A percentile compares a stretch with the other conserved stretches of the same genome.
These are phyloP conservation scores for Vanessa tameamea DNA, from an alignment of 1,140 invertebrate genomes.

Conservation along the genomic window DNA sequence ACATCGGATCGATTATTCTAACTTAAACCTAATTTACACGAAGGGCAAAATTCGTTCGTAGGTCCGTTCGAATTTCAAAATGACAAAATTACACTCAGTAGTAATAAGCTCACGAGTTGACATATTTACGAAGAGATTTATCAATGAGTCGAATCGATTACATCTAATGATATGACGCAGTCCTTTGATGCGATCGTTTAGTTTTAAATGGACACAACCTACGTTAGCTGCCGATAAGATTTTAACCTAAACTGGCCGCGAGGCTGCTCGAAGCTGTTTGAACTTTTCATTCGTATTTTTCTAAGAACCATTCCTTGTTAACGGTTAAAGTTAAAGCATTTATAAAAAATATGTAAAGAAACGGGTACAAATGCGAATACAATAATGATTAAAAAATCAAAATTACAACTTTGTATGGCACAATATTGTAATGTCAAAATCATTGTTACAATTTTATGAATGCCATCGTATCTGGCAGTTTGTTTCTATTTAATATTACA, in stretches of 20 bases:
- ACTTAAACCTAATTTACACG: slow-evolving; percentile 2
- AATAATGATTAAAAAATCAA: not conserved
- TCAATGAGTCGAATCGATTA: not conserved
- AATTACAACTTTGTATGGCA: slow-evolving; percentile 4
- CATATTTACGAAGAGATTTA: not conserved
- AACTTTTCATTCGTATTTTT: no score
- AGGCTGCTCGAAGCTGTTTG: not conserved
- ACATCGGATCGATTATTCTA: not conserved
- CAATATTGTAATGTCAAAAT: not conserved
- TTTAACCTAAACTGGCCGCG: not conserved
- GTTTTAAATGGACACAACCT: slow-evolving; percentile 6
- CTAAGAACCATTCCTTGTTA: no score
- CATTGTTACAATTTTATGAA: not conserved
- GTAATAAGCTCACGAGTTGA: not conserved
- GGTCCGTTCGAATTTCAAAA: not conserved
- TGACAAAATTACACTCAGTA: not conserved
- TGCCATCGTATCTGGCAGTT: not conserved
- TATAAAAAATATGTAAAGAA: not conserved
- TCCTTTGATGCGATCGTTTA: not conserved
- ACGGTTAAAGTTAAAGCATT: no score
- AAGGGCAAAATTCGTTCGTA: slow-evolving; percentile 5
- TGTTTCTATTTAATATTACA: no score
- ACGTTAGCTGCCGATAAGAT: slow-evolving; percentile 10
- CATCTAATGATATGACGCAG: slow-evolving; percentile 3
- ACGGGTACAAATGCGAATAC: not conserved